phyloP scores from a whole-genome alignment of 2,113 vertebrate species.

The Misgurnus mizolepis region DNA sequence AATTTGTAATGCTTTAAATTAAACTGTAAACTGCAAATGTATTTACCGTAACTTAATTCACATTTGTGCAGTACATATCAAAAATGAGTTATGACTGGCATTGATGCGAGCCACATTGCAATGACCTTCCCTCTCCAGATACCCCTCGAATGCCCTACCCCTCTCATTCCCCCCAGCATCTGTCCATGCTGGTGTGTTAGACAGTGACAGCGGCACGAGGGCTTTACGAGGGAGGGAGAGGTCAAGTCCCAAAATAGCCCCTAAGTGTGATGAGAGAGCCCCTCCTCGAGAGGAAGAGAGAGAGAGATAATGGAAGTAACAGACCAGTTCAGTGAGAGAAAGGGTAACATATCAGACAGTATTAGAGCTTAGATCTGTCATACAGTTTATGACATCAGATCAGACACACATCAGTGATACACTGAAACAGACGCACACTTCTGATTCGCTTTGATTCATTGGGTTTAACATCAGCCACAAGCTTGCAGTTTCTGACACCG shows the following conservation, averaged over 20 bases:
- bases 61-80: no score
- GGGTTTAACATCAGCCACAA: slow-evolving; percentile 8
- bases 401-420: slow-evolving; percentile 23
- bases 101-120: slow-evolving; percentile 7
- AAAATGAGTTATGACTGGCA: not conserved
- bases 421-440: slow-evolving; percentile 25
- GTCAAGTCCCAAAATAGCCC: slow-evolving; percentile 84
- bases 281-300: slow-evolving; percentile 55
- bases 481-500: slow-evolving; percentile 1
- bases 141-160: slow-evolving; percentile 1
- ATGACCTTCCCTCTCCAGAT: slow-evolving; percentile 41
- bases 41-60: no score
- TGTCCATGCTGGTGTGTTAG: slow-evolving; percentile 39
- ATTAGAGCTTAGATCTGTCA: slow-evolving; percentile 25
- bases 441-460: slow-evolving; percentile 17
- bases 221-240: slow-evolving; percentile 64
- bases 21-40: not conserved
- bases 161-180: slow-evolving; percentile 38
- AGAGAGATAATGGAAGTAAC: slow-evolving; percentile 54
- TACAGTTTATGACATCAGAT: slow-evolving; percentile 3
- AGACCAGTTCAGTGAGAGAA: slow-evolving; percentile 20
- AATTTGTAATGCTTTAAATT: no score
- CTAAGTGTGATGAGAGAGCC: slow-evolving; percentile 72
- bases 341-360: slow-evolving; percentile 17
- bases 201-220: slow-evolving; percentile 63